These are phyloP conservation scores for Cirrhinus mrigala DNA, from an alignment of 2,797 vertebrate genomes.

Conservation along the genomic window DNA sequence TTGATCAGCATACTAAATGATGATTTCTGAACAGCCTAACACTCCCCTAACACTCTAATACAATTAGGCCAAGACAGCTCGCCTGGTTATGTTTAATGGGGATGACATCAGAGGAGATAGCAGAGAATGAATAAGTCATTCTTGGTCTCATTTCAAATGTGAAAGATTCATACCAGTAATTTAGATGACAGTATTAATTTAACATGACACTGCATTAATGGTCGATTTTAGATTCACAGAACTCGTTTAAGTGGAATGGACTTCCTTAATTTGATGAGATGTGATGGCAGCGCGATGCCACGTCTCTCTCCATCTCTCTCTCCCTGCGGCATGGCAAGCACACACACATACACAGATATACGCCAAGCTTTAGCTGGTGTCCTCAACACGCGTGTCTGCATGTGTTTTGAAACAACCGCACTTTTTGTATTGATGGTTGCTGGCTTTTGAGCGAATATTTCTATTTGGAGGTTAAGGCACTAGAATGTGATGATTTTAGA, in stretches of 20 bases:
- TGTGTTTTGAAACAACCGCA: conserved; percentile 76
- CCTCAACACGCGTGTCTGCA: conserved; percentile 38
- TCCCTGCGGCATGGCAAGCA: conserved; percentile 83
- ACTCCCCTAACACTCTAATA: conserved; percentile 62
- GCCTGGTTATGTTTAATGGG: conserved; percentile 66
- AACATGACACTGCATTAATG: conserved; percentile 87
- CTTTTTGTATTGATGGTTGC: conserved; percentile 70
- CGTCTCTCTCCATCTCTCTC: conserved; percentile 71
- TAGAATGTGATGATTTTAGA: conserved; percentile 85
- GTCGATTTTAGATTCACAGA: conserved; percentile 84
- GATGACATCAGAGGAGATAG: conserved; percentile 66
- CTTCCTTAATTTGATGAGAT: conserved; percentile 77
- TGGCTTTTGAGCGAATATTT: conserved; percentile 74
- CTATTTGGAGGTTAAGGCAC: conserved; percentile 83
- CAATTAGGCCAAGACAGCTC: conserved; percentile 60
- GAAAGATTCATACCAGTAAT: conserved; percentile 70
- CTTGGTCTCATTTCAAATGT: conserved; percentile 68
- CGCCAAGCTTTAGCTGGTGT: conserved; percentile 60
- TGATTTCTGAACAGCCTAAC: conserved; percentile 60
- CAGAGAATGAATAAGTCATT: conserved; percentile 69
- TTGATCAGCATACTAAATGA: conserved; percentile 63
- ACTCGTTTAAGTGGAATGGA: conserved; percentile 85
- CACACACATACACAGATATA: conserved; percentile 72
- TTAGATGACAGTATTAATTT: conserved; percentile 77
- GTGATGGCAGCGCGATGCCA: conserved; percentile 81